Evolutionary conservation across 2,797 vertebrate genomes (phyloP).

Genomic region (Schizothorax lantsangensis): DNA sequence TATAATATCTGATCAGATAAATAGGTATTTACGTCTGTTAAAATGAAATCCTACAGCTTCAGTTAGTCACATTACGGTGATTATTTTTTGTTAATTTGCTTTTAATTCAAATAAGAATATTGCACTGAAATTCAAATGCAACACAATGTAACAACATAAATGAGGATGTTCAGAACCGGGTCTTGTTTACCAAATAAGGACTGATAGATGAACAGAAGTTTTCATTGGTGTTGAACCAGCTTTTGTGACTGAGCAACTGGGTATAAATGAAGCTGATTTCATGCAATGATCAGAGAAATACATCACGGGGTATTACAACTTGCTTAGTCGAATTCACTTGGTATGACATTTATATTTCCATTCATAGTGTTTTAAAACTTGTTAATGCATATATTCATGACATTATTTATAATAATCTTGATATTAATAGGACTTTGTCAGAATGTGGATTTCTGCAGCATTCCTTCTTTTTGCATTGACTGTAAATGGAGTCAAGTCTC

Average conservation of each 20-base stretch:
- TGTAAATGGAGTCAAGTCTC: background rate
- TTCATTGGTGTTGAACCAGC: constrained; percentile 22
- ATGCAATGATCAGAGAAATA: background rate
- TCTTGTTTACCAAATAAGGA: constrained; percentile 27
- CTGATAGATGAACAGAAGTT: background rate
- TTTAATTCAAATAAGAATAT: background rate
- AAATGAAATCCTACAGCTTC: background rate
- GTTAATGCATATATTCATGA: background rate
- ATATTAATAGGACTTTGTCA: background rate
- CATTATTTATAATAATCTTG: background rate
- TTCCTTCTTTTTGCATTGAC: constrained; percentile 3
- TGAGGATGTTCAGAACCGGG: background rate
- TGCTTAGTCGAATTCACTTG: background rate
- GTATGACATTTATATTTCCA: background rate
- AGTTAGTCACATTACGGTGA: background rate
- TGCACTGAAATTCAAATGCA: background rate
- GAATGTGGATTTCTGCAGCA: constrained; percentile 30
- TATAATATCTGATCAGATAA: background rate
- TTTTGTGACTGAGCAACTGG: background rate
- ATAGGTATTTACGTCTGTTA: background rate
- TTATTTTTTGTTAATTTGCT: background rate
- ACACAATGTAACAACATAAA: background rate
- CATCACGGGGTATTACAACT: background rate
- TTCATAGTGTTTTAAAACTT: background rate
- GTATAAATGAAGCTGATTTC: constrained; percentile 14